Evolutionary conservation across 2,113 vertebrate species (phyloP).

Genomic region (Plotosus lineatus): DNA sequence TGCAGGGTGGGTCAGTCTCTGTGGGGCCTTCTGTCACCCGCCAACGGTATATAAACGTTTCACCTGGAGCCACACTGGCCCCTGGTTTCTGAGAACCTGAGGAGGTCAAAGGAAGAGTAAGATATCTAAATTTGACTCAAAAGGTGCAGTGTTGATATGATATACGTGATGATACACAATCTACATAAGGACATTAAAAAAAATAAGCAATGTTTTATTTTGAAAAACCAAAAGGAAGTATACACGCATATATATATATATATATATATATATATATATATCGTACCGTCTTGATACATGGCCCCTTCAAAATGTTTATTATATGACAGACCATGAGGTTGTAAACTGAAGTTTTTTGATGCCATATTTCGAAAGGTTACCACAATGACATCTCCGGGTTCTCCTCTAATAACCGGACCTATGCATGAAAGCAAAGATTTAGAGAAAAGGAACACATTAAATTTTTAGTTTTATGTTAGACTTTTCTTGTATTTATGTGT

Average conservation of each 20-base stretch:
- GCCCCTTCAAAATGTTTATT: slow-evolving; percentile 82
- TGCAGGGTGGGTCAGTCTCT: slow-evolving; percentile 79
- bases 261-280: too few species aligned
- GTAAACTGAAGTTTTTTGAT: slow-evolving; percentile 80
- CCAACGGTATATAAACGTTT: slow-evolving; percentile 86
- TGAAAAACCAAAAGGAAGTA: slow-evolving; percentile 3
- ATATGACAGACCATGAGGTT: slow-evolving; percentile 87
- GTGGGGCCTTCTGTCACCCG: slow-evolving; percentile 83
- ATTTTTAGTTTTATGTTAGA: too few species aligned
- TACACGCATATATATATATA: too few species aligned
- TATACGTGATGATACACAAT: neutral
- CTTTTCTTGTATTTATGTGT: too few species aligned
- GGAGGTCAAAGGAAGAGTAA: slow-evolving; percentile 1
- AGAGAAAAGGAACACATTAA: neutral
- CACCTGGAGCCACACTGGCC: slow-evolving; percentile 78
- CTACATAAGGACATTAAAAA: neutral
- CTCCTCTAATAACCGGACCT: slow-evolving; percentile 90
- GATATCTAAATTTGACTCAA: neutral
- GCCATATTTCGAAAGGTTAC: slow-evolving; percentile 89
- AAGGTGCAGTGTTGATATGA: neutral
- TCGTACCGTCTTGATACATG: slow-evolving; percentile 83
- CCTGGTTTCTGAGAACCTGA: slow-evolving; percentile 75
- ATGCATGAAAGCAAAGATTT: neutral
- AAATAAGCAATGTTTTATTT: neutral
- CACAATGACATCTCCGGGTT: slow-evolving; percentile 83